Conservation (phyloP, 1,140 invertebrate genomes). For the Caenorhabditis inopinata region DNA sequence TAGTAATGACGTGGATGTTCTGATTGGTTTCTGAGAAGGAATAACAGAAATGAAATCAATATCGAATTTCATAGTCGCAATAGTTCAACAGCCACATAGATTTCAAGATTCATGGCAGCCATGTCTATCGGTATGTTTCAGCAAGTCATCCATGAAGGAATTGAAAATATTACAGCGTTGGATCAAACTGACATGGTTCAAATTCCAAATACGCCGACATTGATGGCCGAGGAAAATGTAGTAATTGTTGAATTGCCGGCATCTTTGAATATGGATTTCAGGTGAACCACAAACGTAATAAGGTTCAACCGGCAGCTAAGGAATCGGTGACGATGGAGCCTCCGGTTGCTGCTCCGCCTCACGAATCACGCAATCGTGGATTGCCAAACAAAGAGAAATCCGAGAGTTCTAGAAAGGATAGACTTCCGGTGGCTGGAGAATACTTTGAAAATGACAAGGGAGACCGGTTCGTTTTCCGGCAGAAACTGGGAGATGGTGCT, state of each 20-base stretch:
- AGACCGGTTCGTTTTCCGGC: not conserved
- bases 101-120: not conserved
- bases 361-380: not conserved
- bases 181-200: conserved; percentile 25
- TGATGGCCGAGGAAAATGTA: conserved; percentile 14
- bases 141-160: too few relatives aligned
- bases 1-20: not conserved
- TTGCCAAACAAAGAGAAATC: not conserved
- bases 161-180: not conserved
- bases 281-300: not conserved
- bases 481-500: conserved; percentile 1
- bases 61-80: not conserved
- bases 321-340: not conserved
- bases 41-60: not conserved
- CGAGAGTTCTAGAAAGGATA: conserved; percentile 2
- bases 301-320: not conserved
- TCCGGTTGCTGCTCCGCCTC: not conserved
- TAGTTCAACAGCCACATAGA: too few relatives aligned
- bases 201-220: conserved; percentile 2
- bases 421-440: conserved; percentile 1
- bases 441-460: conserved; percentile 21
- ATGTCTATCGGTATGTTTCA: not conserved
- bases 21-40: not conserved
- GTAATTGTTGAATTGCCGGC: too few relatives aligned
- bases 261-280: not conserved